Evolutionary conservation across 2,113 vertebrate species (phyloP).

Genomic region (Labeo rohita): DNA sequence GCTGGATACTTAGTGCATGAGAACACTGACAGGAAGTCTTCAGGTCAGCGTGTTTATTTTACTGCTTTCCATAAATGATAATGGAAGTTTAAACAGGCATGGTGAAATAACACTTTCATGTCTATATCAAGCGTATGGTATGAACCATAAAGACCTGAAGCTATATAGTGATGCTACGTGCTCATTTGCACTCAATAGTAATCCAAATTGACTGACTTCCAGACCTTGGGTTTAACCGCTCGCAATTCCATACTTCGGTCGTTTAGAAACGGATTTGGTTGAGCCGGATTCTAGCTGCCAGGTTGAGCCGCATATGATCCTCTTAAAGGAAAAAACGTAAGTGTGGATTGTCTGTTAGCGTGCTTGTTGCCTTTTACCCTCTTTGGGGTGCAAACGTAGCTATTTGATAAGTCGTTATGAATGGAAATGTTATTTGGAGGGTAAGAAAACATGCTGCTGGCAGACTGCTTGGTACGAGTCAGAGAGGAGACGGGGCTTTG

Average conservation of each 20-base stretch:
- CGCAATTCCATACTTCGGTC: background rate
- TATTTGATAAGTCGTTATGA: background rate
- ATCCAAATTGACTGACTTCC: slow-evolving; percentile 4
- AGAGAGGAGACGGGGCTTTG: slow-evolving; percentile 31
- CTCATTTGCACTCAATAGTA: background rate
- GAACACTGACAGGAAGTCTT: slow-evolving; percentile 71
- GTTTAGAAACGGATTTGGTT: background rate
- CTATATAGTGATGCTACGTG: too few relatives aligned
- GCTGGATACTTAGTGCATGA: slow-evolving; percentile 51
- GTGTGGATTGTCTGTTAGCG: background rate
- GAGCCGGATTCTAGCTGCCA: background rate
- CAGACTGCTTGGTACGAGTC: background rate
- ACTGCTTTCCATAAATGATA: slow-evolving; percentile 37
- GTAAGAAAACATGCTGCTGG: background rate
- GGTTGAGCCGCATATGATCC: slow-evolving; percentile 8
- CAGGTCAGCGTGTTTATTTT: slow-evolving; percentile 24
- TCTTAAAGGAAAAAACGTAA: slow-evolving; percentile 28
- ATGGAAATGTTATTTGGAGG: slow-evolving; percentile 26
- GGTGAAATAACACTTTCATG: background rate
- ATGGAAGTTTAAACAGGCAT: background rate
- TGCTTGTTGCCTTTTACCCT: background rate
- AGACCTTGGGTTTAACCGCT: background rate
- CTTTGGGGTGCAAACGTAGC: slow-evolving; percentile 19
- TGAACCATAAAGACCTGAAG: background rate
- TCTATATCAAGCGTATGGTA: background rate